Percentiles rank a stretch among this genome's conserved stretches.
These are phyloP conservation scores for Otus sunia DNA, from an alignment of 2,113 vertebrate genomes.

Conservation along the genomic window DNA sequence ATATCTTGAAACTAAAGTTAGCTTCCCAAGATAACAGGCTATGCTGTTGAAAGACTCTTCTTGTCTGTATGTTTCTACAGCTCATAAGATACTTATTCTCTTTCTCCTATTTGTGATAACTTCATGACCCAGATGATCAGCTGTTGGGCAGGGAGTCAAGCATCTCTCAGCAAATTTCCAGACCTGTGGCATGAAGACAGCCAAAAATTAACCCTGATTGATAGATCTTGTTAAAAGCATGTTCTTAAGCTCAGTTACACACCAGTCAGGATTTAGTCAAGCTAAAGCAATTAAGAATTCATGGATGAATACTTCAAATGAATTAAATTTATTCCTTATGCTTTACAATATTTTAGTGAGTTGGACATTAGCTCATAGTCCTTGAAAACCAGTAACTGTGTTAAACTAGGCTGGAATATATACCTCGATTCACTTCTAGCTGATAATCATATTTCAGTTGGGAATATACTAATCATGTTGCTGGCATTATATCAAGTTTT, in stretches of 20 bases:
- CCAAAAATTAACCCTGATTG: not conserved
- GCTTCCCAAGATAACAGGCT: not conserved
- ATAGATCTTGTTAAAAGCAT: not conserved
- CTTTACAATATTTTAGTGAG: constrained; percentile 45
- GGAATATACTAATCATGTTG: not conserved
- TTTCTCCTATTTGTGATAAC: not conserved
- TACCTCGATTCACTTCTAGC: not conserved
- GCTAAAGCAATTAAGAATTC: constrained; percentile 35
- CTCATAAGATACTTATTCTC: not conserved
- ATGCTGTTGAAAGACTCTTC: not conserved
- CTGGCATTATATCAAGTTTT: not conserved
- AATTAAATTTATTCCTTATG: constrained; percentile 17
- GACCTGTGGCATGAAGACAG: not conserved
- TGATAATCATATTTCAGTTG: not conserved
- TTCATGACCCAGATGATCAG: not conserved
- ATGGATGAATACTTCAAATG: constrained; percentile 32
- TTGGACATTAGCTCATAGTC: not conserved
- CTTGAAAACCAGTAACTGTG: constrained; percentile 13
- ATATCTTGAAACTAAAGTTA: not conserved
- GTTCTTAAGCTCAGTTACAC: constrained; percentile 22
- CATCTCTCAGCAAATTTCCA: not conserved
- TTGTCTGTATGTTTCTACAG: not conserved
- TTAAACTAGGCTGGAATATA: not conserved
- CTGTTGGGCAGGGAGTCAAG: not conserved
- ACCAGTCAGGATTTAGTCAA: constrained; percentile 5